Percentiles rank a stretch among this genome's conserved stretches.
Conservation (phyloP, 35 echinoderm and acorn worm genomes). For the Ptychodera flava region DNA sequence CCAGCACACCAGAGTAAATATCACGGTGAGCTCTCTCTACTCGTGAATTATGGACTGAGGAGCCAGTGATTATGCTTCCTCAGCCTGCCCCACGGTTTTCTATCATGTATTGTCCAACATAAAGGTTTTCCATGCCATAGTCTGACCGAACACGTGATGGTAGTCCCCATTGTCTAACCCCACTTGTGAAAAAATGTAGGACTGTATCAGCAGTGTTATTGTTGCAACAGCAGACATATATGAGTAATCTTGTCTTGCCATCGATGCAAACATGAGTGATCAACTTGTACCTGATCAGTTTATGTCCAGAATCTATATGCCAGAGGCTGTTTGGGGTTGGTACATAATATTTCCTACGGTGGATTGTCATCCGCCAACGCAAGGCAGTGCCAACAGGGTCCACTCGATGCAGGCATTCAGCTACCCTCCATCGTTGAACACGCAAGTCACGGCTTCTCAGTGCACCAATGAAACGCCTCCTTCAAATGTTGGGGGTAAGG, state of each 20-base stretch:
- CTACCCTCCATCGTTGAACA: not conserved
- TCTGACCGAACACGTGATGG: not conserved
- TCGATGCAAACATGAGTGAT: not conserved
- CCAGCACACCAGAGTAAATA: not conserved
- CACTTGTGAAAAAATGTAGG: not conserved
- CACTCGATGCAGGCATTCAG: not conserved
- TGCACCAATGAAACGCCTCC: not conserved
- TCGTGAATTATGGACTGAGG: not conserved
- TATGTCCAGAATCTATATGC: not conserved
- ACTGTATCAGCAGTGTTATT: slow-evolving; percentile 1
- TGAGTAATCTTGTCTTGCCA: not conserved
- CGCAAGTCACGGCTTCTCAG: not conserved
- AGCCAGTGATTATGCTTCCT: not conserved
- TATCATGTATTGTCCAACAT: not conserved
- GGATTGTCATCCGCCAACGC: not conserved
- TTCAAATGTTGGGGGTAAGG: not conserved
- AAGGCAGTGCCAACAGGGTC: not conserved
- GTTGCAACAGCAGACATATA: not conserved
- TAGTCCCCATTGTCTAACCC: not conserved
- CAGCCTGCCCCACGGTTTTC: not conserved
- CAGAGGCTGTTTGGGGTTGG: not conserved
- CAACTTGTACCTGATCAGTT: not conserved
- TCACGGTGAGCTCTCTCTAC: not conserved
- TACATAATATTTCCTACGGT: not conserved
- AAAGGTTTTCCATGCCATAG: not conserved